These are phyloP conservation scores for Erebia palarica DNA, from an alignment of 2,888 invertebrate species.

Conservation along the genomic window DNA sequence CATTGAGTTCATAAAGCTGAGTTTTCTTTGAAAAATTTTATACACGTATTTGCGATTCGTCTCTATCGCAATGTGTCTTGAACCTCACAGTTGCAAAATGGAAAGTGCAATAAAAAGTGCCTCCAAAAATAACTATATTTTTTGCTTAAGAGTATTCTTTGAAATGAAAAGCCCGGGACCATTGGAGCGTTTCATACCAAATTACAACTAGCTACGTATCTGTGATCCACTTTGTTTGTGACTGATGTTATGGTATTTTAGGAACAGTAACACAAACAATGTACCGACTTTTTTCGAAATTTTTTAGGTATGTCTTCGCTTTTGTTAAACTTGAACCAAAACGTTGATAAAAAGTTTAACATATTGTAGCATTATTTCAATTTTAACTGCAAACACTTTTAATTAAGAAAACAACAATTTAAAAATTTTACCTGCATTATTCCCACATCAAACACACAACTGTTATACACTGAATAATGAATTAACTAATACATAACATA, in stretches of 20 bases:
- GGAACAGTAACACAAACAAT: not conserved
- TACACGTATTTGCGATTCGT: not conserved
- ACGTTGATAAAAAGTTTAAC: too few relatives aligned
- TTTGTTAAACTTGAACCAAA: too few relatives aligned
- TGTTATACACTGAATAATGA: too few relatives aligned
- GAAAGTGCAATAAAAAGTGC: conserved; percentile 36
- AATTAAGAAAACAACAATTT: too few relatives aligned
- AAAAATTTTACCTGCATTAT: too few relatives aligned
- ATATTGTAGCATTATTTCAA: too few relatives aligned
- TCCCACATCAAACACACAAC: too few relatives aligned
- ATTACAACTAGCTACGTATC: conserved; percentile 27
- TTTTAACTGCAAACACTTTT: too few relatives aligned
- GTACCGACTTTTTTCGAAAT: not conserved
- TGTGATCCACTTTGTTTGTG: conserved; percentile 9
- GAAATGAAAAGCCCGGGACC: conserved; percentile 37
- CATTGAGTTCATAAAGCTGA: too few relatives aligned
- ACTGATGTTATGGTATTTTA: conserved; percentile 8
- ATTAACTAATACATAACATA: too few relatives aligned
- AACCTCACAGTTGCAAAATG: conserved; percentile 27
- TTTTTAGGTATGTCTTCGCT: too few relatives aligned
- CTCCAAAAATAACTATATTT: conserved; percentile 28
- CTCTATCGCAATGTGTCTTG: not conserved
- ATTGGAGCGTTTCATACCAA: conserved; percentile 41
- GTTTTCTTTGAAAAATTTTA: too few relatives aligned
- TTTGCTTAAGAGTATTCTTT: conserved; percentile 32